Conservation (phyloP, 2,113 vertebrate genomes). For the Spea bombifrons region DNA sequence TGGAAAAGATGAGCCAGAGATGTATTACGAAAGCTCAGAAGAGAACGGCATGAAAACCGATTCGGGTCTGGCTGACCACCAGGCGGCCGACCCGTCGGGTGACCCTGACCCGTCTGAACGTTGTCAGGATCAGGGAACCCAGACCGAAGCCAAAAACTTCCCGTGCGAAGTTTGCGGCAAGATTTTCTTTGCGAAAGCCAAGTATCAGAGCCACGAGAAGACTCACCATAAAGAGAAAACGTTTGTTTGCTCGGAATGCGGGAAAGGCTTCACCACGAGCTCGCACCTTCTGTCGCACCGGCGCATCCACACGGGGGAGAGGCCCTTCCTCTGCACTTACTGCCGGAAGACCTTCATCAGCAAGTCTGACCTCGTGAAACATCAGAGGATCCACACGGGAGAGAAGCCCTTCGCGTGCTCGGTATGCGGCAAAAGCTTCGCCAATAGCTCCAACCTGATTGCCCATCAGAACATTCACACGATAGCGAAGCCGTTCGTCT, state of each 20-base stretch:
- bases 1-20: no score
- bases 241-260: constrained; percentile 19
- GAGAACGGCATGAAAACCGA: no score
- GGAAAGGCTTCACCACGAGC: constrained; percentile 10
- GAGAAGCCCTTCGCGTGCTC: constrained; percentile 2
- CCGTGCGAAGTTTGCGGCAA: no score
- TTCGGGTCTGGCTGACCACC: no score
- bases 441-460: background rate
- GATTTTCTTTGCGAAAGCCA: no score
- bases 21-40: no score
- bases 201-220: background rate
- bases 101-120: no score
- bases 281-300: constrained; percentile 20
- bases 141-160: no score
- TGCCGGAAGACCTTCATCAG: background rate
- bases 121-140: no score
- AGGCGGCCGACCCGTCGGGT: no score
- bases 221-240: constrained; percentile 13
- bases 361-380: no score
- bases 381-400: no score
- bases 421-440: constrained; percentile 3
- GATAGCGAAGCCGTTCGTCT: background rate
- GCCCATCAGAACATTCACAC: constrained; percentile 45
- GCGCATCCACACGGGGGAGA: background rate
- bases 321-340: background rate